Evolutionary conservation across 37 sponge, comb jelly and placozoan genomes (phyloP).

Genomic region (Beroe ovata): DNA sequence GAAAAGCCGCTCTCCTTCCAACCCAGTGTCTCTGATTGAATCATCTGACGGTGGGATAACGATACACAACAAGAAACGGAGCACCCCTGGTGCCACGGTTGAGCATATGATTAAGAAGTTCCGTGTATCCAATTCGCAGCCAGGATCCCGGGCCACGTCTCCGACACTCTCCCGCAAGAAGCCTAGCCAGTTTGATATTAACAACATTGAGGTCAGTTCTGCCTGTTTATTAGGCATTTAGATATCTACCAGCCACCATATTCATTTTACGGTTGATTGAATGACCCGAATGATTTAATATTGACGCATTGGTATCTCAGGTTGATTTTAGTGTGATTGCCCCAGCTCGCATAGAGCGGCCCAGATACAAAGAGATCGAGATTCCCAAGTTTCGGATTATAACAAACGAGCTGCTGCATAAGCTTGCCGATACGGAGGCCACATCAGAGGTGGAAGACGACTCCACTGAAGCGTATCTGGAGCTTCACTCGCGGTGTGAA

Average conservation of each 20-base stretch:
- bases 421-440: not conserved
- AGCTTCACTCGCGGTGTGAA: conserved; percentile 47
- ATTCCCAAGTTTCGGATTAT: conserved; percentile 61
- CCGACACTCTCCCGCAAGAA: conserved; percentile 51
- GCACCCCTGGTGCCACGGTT: conserved; percentile 32
- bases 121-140: conserved; percentile 9
- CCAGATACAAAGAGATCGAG: conserved; percentile 52
- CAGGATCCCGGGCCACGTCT: conserved; percentile 56
- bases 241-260: no score
- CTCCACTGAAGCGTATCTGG: not conserved
- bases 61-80: conserved; percentile 1
- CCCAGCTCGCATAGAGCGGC: conserved; percentile 59
- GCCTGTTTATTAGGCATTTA: no score
- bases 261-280: no score
- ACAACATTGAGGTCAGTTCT: conserved; percentile 55
- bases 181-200: conserved; percentile 38
- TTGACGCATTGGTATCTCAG: no score
- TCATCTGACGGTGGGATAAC: not conserved
- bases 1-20: not conserved
- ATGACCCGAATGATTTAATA: no score
- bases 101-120: conserved; percentile 66
- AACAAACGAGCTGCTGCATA: not conserved
- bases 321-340: conserved; percentile 63
- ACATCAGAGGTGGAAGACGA: not conserved
- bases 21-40: not conserved